These are phyloP conservation scores for Mactra quadrangularis DNA, from an alignment of 1,140 invertebrate genomes.

Conservation along the genomic window DNA sequence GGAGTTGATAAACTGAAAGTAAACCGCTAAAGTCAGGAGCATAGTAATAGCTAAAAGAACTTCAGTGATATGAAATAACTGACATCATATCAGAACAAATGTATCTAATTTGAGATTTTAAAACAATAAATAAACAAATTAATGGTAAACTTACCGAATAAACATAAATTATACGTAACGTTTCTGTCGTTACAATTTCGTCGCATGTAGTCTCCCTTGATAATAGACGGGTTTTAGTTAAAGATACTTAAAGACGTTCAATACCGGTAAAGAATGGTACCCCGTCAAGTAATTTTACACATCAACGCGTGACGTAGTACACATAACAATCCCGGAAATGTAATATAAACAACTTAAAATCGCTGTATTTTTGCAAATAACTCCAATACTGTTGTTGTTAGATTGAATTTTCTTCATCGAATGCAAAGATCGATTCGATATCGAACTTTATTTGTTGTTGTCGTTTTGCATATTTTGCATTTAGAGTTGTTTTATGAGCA, in stretches of 20 bases:
- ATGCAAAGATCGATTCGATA: neutral
- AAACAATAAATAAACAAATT: no score
- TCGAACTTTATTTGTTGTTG: slow-evolving; percentile 1
- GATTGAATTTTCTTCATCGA: neutral
- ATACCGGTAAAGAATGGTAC: neutral
- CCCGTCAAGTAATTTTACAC: slow-evolving; percentile 14
- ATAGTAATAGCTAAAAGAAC: no score
- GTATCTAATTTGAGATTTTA: no score
- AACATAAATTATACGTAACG: neutral
- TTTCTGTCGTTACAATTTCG: no score
- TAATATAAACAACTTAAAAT: neutral
- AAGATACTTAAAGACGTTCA: neutral
- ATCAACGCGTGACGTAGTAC: slow-evolving; percentile 23
- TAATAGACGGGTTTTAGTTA: neutral
- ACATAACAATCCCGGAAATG: slow-evolving; percentile 24
- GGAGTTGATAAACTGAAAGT: no score
- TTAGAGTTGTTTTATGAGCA: neutral
- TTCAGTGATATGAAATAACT: no score
- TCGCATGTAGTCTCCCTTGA: slow-evolving; percentile 28
- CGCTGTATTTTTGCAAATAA: neutral
- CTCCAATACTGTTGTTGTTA: no score
- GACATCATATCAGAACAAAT: no score
- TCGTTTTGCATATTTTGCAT: neutral
- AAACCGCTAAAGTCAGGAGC: no score
- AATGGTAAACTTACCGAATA: neutral